Evolutionary conservation across 2,797 vertebrate genomes (phyloP).

Genomic region (Gymnocypris eckloni): DNA sequence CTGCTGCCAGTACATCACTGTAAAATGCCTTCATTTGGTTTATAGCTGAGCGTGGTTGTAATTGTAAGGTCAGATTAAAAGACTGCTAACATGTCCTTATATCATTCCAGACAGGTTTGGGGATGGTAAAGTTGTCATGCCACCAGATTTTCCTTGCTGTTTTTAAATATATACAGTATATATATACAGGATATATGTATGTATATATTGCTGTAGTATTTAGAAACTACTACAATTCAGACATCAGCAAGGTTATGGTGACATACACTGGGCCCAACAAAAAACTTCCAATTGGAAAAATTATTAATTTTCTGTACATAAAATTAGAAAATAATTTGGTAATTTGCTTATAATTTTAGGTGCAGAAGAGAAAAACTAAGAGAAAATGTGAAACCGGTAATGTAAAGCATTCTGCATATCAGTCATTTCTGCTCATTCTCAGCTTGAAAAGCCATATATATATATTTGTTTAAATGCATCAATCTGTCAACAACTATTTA

Average conservation of each 20-base stretch:
- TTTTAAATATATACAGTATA: background rate
- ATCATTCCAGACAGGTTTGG: background rate
- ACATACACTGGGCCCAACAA: background rate
- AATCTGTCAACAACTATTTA: background rate
- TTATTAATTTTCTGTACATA: background rate
- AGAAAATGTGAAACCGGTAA: background rate
- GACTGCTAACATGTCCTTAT: background rate
- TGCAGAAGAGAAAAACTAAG: background rate
- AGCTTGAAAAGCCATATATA: background rate
- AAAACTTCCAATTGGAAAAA: background rate
- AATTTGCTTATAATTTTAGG: background rate
- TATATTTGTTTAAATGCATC: background rate
- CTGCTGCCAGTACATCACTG: slow-evolving; percentile 25
- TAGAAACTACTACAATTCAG: background rate
- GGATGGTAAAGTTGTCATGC: background rate
- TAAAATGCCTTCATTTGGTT: background rate
- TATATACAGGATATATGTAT: no score
- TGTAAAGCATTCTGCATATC: background rate
- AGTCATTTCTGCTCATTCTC: background rate
- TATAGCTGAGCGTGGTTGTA: background rate
- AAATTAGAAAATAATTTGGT: background rate
- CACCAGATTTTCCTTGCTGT: background rate
- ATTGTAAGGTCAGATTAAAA: background rate
- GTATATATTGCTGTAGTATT: background rate
- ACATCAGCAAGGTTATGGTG: background rate